Base-by-base conservation (phyloP, 2,113 vertebrate species). In the Apteryx mantelli region DNA sequence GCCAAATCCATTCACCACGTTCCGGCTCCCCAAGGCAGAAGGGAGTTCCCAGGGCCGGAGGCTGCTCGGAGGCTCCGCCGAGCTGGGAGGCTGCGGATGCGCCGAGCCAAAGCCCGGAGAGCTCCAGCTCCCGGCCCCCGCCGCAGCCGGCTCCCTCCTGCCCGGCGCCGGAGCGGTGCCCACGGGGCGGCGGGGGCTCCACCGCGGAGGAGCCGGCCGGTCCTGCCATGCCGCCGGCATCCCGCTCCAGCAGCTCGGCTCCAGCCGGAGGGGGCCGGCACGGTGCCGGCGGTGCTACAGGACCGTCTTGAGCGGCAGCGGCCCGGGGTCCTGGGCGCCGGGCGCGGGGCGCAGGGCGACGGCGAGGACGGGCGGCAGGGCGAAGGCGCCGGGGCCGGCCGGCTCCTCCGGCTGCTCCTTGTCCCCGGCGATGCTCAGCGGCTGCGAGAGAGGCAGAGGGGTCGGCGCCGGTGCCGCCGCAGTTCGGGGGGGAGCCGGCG, bases 401-500 rank as follows among this genome's bases (percentile, higher is more conserved):
- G 98, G 94, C 40, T 99, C 98, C 53, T 99, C 98, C 97, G 99
- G 96, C 91, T 98, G 99, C 48, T 99, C 99, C 85, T 99, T 99
- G 94, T 99, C 99, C 42, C 99, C 99, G 1, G 99, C 99, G 98
- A 99, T 98, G 91, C 99, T 99, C 97, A 99, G 98, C 92, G 99
- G 96, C 98, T 98, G 81, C 73, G 87, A 61, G 13, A 73, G 40
- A 88, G 13, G 44, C 75, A 78, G 46, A 61, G 58, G 56, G 22
- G 26, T 26, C 36, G 36, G 36, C 36, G 36, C 36, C 36, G 36
- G 36, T 6, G 36, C 36, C 36, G 36, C 4, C 0, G 44, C 44
- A 6, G 14, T 48, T 48, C 19, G 0, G 7, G 17, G n/a, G 46
- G 68, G 34, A 63, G 14, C 7, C 3, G 13, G 26, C 40, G 76